These are phyloP conservation scores for Napeogenes inachia DNA, from an alignment of 2,888 invertebrate genomes.

Conservation along the genomic window DNA sequence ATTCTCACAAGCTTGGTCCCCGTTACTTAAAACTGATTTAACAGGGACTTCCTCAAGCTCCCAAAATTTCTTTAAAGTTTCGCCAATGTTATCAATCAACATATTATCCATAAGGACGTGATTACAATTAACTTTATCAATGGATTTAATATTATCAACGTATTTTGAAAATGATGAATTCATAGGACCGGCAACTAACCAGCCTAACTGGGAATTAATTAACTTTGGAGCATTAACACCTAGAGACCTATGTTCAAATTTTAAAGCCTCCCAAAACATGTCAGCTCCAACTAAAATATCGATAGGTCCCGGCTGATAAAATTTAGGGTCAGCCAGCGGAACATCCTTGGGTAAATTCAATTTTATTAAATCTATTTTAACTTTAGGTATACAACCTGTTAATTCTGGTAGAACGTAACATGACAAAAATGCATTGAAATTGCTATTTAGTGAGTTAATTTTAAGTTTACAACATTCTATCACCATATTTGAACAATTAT, in stretches of 20 bases:
- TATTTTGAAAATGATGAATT: background rate
- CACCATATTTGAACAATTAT: conserved; percentile 9
- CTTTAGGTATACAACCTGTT: conserved; percentile 24
- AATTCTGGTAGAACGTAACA: conserved; percentile 29
- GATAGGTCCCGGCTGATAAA: conserved; percentile 21
- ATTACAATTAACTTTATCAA: background rate
- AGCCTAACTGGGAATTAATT: conserved; percentile 16
- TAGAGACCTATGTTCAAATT: conserved; percentile 24
- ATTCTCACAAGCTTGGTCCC: conserved; percentile 13
- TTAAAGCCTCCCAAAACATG: conserved; percentile 33
- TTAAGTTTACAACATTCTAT: conserved; percentile 12
- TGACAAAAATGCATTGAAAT: conserved; percentile 19
- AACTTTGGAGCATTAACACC: conserved; percentile 13
- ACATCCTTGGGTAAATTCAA: conserved; percentile 19
- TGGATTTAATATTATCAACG: background rate
- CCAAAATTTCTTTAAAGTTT: conserved; percentile 9
- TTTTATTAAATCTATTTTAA: conserved; percentile 10
- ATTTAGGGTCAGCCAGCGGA: conserved; percentile 13
- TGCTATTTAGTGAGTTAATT: conserved; percentile 18
- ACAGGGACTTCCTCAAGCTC: conserved; percentile 13
- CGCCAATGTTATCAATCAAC: background rate
- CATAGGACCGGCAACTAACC: background rate
- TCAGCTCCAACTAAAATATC: conserved; percentile 29
- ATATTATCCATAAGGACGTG: background rate
- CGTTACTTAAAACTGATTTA: conserved; percentile 10